Evolutionary conservation across 2,113 vertebrate species (phyloP), one percentile per base, ranked within the genome.

Genomic region (Labeo rohita): DNA sequence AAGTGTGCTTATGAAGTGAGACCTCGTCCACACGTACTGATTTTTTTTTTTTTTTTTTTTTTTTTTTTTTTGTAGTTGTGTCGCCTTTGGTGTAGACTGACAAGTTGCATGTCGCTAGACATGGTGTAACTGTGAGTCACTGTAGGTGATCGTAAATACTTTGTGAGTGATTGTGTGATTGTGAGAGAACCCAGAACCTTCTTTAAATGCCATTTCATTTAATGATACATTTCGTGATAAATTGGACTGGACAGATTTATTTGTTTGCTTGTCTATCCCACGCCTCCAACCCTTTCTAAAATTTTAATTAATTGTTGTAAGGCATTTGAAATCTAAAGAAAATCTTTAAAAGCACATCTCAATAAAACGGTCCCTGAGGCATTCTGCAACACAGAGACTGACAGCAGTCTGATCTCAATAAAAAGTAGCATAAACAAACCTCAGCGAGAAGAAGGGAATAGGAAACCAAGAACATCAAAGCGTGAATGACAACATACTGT

Each of bases 391-490:
- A 18, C 77, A 56, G 6, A 82, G 47, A 83, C 8, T 80, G 65
- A 54, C 80, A 72, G 65, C 49, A 83, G 65, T 72, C 49, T 72
- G 80, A 66, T 54, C 65, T 72, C 49, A 68, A 36, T 36, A 68
- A 83, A 83, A 49, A 68, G 61, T 2, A 68, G 80, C 15, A 54
- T 54, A 83, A 83, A 83, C 65, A 83, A 52, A 83, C 59, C 45
- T 43, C 77, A 50, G 61, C 13, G 16, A 50, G 21, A 28, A 83
- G 65, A 83, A 49, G 8, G 18, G 52, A 45, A 81, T 47, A 66
- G n/a, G 45, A 65, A 16, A 63, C 56, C 21, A 81, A 50, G 23
- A 68, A 49, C 47, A 47, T 81, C 43, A 50, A 83, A 56, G 81
- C 0, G 4, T 15, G 18, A 23, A 59, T 73, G 81, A 68, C 65